Conservation (phyloP, 2,888 invertebrate genomes). For the Crossocerus cetratus region DNA sequence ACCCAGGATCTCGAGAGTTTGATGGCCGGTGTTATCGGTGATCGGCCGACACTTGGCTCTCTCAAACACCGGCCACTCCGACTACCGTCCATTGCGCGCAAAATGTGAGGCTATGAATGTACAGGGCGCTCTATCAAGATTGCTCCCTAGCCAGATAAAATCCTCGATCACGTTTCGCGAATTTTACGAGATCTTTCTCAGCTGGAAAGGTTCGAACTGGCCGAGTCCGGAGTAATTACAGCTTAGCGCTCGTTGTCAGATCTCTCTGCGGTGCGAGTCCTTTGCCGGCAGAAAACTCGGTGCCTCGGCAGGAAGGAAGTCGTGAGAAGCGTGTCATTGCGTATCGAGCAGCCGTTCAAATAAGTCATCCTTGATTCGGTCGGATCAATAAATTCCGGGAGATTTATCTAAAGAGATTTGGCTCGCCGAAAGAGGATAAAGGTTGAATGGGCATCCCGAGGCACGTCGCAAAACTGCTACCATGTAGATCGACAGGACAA, state of each 20-base stretch:
- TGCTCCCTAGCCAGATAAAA: slow-evolving; percentile 48
- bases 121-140: slow-evolving; percentile 41
- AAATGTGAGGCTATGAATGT: not conserved
- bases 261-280: too few species aligned
- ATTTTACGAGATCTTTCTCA: slow-evolving; percentile 34
- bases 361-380: slow-evolving; percentile 26
- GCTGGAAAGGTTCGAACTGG: not conserved
- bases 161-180: slow-evolving; percentile 55
- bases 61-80: slow-evolving; percentile 3
- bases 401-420: slow-evolving; percentile 47
- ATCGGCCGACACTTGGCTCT: slow-evolving; percentile 49
- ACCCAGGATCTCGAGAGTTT: slow-evolving; percentile 51
- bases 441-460: slow-evolving; percentile 23
- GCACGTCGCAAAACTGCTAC: too few species aligned
- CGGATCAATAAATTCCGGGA: slow-evolving; percentile 15
- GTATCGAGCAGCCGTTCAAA: slow-evolving; percentile 4
- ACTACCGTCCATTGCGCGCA: slow-evolving; percentile 7
- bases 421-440: slow-evolving; percentile 32
- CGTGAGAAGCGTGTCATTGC: too few species aligned
- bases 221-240: not conserved
- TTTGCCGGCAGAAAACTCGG: too few species aligned
- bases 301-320: too few species aligned
- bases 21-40: slow-evolving; percentile 53
- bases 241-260: not conserved
- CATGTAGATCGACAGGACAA: slow-evolving; percentile 32